phyloP scores from a whole-genome alignment of 2,888 invertebrate genomes.

The Vesta saturnalis region DNA sequence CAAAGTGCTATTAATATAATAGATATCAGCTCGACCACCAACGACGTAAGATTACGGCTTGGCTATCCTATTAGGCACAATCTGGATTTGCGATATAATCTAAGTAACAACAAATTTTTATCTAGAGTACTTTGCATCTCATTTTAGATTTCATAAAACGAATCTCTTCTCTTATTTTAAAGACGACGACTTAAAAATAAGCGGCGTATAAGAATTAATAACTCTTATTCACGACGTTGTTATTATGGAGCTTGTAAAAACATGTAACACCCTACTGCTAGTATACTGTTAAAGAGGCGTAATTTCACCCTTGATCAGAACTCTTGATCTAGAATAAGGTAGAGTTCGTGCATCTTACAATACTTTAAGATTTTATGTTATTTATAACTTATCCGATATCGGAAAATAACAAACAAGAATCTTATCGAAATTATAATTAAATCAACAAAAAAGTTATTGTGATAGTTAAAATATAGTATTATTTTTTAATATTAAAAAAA shows the following conservation, averaged over 20 bases:
- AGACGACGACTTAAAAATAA: slow-evolving; percentile 25
- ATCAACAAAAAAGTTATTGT: no score
- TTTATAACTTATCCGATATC: slow-evolving; percentile 18
- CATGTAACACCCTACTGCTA: slow-evolving; percentile 34
- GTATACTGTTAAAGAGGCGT: slow-evolving; percentile 34
- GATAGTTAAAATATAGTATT: no score
- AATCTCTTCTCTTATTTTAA: slow-evolving; percentile 20
- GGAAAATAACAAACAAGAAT: background rate
- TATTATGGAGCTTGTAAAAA: slow-evolving; percentile 28
- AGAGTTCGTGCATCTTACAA: slow-evolving; percentile 30
- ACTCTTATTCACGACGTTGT: slow-evolving; percentile 27
- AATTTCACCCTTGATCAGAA: slow-evolving; percentile 36
- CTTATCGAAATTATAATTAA: no score
- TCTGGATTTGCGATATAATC: slow-evolving; percentile 58
- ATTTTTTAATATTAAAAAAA: no score
- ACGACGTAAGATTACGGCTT: slow-evolving; percentile 52
- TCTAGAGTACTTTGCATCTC: slow-evolving; percentile 33
- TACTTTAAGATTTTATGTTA: slow-evolving; percentile 21
- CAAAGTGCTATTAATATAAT: slow-evolving; percentile 61
- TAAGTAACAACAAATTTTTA: slow-evolving; percentile 43
- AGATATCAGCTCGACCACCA: slow-evolving; percentile 59
- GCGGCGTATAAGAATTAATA: slow-evolving; percentile 18
- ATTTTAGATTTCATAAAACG: slow-evolving; percentile 22
- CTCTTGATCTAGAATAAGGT: slow-evolving; percentile 26
- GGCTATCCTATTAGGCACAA: slow-evolving; percentile 56